These are phyloP conservation scores for Caenorhabditis briggsae DNA, from an alignment of 1,140 invertebrate species.

Conservation along the genomic window DNA sequence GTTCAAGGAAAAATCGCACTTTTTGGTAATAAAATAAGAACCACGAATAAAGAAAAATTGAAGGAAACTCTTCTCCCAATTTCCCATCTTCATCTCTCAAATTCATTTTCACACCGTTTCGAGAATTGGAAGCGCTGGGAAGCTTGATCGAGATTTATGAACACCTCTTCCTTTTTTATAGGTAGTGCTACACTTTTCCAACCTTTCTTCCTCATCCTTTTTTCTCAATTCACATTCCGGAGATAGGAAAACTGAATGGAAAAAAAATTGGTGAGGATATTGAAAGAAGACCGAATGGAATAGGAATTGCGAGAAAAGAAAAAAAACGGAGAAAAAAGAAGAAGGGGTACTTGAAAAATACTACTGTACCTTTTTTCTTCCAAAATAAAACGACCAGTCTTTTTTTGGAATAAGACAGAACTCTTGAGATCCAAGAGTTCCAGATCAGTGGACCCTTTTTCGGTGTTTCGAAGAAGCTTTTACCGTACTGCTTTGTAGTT, in stretches of 20 bases:
- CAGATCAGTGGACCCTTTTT: too few species aligned
- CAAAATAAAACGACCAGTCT: not conserved
- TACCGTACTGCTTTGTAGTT: too few species aligned
- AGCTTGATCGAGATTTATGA: conserved; percentile 44
- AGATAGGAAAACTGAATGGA: not conserved
- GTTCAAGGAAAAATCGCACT: not conserved
- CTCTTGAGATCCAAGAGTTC: not conserved
- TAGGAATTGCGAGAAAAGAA: conserved; percentile 32
- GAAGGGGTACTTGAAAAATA: conserved; percentile 48
- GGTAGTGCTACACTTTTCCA: not conserved
- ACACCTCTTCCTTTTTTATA: not conserved
- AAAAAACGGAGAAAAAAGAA: not conserved
- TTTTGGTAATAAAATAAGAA: too few species aligned
- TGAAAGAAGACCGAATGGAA: conserved; percentile 1
- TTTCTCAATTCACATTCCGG: conserved; percentile 32
- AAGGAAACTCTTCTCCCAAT: not conserved
- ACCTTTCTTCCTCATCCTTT: not conserved
- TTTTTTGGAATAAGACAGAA: not conserved
- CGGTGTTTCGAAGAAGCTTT: too few species aligned
- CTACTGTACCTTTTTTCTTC: conserved; percentile 3
- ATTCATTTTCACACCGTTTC: not conserved
- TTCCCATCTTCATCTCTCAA: not conserved
- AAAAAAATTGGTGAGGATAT: not conserved
- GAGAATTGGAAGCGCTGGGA: not conserved
- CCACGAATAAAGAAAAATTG: not conserved